phyloP scores from a whole-genome alignment of 2,888 invertebrate genomes.

The Calameuta idolon region DNA sequence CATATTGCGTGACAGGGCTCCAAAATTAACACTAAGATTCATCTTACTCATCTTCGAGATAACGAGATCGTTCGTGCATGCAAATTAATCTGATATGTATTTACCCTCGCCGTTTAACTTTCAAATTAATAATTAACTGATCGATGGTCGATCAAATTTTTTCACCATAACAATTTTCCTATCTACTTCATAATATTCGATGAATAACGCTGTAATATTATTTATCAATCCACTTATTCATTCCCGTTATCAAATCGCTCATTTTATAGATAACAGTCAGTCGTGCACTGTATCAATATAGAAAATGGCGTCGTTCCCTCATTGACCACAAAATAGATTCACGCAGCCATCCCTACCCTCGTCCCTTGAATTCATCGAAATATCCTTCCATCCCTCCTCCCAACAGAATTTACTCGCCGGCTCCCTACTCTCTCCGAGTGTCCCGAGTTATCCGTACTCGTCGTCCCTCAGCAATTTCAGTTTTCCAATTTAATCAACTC shows the following conservation, averaged over 20 bases:
- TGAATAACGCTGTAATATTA: neutral
- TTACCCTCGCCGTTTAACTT: neutral
- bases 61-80: neutral
- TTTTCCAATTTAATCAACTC: conserved; percentile 9
- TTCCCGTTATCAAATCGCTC: neutral
- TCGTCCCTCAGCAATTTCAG: conserved; percentile 3
- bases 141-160: neutral
- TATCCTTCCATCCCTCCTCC: neutral
- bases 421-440: neutral
- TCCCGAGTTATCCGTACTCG: neutral
- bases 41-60: neutral
- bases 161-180: neutral
- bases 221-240: neutral
- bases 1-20: neutral
- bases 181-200: neutral
- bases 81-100: neutral
- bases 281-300: neutral
- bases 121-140: neutral
- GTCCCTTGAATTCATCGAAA: neutral
- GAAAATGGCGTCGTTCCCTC: neutral
- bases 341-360: neutral
- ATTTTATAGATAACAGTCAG: neutral
- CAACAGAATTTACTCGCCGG: neutral
- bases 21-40: neutral
- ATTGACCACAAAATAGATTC: conserved; percentile 1